Conservation (phyloP, 2,113 vertebrate species). For the Empidonax traillii region DNA sequence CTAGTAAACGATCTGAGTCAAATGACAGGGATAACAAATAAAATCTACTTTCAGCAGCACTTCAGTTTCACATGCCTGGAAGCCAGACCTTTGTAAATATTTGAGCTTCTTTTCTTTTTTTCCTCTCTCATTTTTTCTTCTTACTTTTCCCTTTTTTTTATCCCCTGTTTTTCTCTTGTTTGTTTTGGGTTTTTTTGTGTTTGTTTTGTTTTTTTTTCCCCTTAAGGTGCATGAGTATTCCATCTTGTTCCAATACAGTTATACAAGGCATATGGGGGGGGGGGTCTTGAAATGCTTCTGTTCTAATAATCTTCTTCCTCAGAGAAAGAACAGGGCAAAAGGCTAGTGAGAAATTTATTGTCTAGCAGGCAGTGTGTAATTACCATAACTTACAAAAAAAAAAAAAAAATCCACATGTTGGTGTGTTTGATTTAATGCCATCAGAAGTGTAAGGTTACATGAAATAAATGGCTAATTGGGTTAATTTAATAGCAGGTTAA, state of each 20-base stretch:
- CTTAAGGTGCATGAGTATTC: neutral
- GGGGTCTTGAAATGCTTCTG: neutral
- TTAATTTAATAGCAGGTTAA: constrained; percentile 81
- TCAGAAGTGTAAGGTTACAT: constrained; percentile 71
- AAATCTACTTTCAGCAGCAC: neutral
- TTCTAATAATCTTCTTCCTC: constrained; percentile 59
- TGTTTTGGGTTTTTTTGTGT: rapidly evolving
- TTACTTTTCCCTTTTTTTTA: neutral
- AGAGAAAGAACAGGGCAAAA: constrained; percentile 48
- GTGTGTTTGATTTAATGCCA: constrained; percentile 70
- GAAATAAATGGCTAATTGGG: constrained; percentile 77
- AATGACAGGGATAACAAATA: neutral
- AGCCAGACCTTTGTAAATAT: neutral
- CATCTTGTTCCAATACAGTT: neutral
- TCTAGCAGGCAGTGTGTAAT: constrained; percentile 56
- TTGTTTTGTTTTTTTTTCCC: neutral
- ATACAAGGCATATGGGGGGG: neutral
- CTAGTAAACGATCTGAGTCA: neutral
- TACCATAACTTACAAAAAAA: constrained; percentile 64
- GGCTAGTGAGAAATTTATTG: constrained; percentile 56
- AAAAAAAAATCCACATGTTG: constrained; percentile 43
- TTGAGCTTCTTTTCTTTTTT: neutral
- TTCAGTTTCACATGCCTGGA: neutral
- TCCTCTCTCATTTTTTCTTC: rapidly evolving
- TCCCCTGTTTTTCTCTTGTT: rapidly evolving